Base-by-base conservation (phyloP, 1,140 invertebrate genomes). In the Ectropis grisescens region DNA sequence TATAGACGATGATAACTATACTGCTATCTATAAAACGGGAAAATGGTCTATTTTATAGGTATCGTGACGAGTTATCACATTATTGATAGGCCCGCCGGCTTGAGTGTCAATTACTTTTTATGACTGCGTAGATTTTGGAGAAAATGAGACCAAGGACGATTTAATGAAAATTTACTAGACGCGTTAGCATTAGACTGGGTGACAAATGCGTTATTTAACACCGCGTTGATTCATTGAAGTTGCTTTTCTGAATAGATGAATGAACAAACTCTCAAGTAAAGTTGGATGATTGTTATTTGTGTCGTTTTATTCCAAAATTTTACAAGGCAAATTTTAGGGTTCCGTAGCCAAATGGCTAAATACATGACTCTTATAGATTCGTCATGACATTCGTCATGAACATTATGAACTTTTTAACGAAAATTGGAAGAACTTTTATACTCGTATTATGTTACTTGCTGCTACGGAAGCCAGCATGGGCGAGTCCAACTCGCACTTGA, bases 41-140 rank as follows among this genome's bases (percentile, higher is more conserved):
- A 33, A 41, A 36, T 32, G 16, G 33, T 15, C 29, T 40, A 28
- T 41, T 41, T 47, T 41, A 41, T 40, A 40, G 43, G 29, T 22
- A 27, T 37, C 24, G 34, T 41, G 33, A 46, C 29, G 34, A 37
- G 43, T 47, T 47, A 47, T 47, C 43, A 41, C 34, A 47, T 40
- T 47, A 47, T 47, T 47, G 43, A 47, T 47, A 37, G 33, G 35
- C 39, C 23, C 11, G 26, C 22, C 31, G 34, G 32, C 38, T 41
- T 37, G 30, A 47, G 43, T 47, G 31, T 47, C 43, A 47, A 47
- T 47, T 47, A 47, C 31, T 33, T 41, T 41, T 47, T 47, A 41
- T 47, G 43, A 41, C 26, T 37, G 29, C 27, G 33, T 41, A 41
- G 29, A 25, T 34, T 41, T 30, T 13, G 16, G 25, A 12, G 23